Conservation (phyloP, 2,888 invertebrate species). For the Craniophora ligustri region DNA sequence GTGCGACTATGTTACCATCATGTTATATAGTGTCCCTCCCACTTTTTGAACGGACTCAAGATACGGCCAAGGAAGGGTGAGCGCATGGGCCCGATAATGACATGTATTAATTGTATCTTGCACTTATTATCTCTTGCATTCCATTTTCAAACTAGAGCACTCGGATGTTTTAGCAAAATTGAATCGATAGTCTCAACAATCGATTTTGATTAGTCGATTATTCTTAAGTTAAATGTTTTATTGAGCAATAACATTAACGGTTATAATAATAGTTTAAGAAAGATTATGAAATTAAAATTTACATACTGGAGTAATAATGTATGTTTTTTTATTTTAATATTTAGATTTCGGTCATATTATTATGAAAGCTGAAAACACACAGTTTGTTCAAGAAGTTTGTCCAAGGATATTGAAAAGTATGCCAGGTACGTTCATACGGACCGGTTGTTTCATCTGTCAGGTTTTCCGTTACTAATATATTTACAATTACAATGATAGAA, state of each 20-base stretch:
- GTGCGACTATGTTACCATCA: slow-evolving; percentile 62
- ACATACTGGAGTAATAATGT: slow-evolving; percentile 19
- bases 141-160: slow-evolving; percentile 51
- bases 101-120: slow-evolving; percentile 76
- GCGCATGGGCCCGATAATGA: slow-evolving; percentile 70
- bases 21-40: slow-evolving; percentile 85
- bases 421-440: slow-evolving; percentile 9
- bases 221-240: slow-evolving; percentile 14
- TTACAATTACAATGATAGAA: slow-evolving; percentile 12
- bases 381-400: slow-evolving; percentile 2
- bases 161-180: slow-evolving; percentile 17
- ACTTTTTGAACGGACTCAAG: slow-evolving; percentile 63
- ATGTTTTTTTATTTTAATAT: too few species aligned
- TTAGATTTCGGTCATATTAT: background rate
- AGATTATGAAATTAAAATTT: slow-evolving; percentile 25
- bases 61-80: slow-evolving; percentile 65
- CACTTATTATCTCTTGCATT: slow-evolving; percentile 60
- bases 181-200: slow-evolving; percentile 19
- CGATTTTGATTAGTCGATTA: slow-evolving; percentile 29
- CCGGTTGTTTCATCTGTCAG: slow-evolving; percentile 16
- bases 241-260: slow-evolving; percentile 36
- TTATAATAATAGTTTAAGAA: slow-evolving; percentile 16
- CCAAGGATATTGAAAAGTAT: slow-evolving; percentile 42
- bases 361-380: slow-evolving; percentile 15
- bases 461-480: slow-evolving; percentile 6